phyloP scores from a whole-genome alignment of 2,888 invertebrate species.

The Amphipoea oculea region DNA sequence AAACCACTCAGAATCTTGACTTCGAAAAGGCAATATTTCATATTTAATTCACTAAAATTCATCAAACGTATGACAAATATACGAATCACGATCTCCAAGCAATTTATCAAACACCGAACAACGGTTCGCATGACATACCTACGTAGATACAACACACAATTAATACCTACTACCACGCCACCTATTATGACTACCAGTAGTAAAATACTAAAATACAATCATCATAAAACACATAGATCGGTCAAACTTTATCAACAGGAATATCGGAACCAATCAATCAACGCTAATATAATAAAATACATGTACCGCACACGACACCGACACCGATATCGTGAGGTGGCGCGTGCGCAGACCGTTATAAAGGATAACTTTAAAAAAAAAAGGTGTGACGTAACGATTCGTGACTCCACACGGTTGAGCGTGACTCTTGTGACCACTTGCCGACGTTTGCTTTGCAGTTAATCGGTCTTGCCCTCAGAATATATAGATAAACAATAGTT shows the following conservation, averaged over 20 bases:
- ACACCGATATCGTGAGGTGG: constrained; percentile 64
- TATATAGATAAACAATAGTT: constrained; percentile 64
- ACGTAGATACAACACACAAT: constrained; percentile 7
- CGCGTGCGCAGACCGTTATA: constrained; percentile 72
- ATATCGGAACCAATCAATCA: constrained; percentile 68
- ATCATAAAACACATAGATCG: constrained; percentile 61
- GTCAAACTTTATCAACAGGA: constrained; percentile 64
- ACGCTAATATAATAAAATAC: constrained; percentile 68
- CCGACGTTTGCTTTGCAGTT: constrained; percentile 62
- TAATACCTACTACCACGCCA: constrained; percentile 20
- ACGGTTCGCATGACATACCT: constrained; percentile 30
- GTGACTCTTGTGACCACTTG: constrained; percentile 77
- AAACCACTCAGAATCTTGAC: background rate
- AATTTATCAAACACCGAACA: constrained; percentile 49
- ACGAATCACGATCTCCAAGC: constrained; percentile 45
- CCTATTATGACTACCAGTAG: constrained; percentile 31
- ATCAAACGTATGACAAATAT: constrained; percentile 59
- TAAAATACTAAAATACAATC: constrained; percentile 19
- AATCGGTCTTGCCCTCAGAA: constrained; percentile 68
- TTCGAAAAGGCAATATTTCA: constrained; percentile 41
- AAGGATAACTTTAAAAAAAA: constrained; percentile 69
- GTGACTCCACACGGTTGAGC: constrained; percentile 73
- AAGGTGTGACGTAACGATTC: constrained; percentile 76
- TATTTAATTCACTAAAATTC: constrained; percentile 36
- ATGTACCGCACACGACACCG: constrained; percentile 68